phyloP scores from a whole-genome alignment of 2,888 invertebrate species.

The Parapristionchus giblindavisi region DNA sequence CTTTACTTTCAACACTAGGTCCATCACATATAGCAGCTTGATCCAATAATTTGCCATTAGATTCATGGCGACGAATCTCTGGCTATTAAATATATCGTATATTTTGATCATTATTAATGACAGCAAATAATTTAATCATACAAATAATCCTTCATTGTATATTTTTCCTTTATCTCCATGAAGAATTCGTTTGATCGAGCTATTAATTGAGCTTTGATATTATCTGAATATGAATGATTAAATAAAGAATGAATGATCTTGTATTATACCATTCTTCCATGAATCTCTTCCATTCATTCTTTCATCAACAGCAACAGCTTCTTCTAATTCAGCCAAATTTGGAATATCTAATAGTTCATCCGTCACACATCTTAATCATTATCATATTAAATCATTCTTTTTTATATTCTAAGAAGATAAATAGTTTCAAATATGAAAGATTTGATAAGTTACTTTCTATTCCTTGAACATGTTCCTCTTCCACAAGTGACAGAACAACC shows the following conservation, averaged over 20 bases:
- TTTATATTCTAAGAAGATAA: no score
- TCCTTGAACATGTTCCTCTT: slow-evolving; percentile 52
- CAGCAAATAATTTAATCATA: neutral
- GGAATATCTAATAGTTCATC: slow-evolving; percentile 58
- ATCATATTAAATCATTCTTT: no score
- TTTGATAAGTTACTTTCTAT: slow-evolving; percentile 41
- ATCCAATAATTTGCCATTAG: neutral
- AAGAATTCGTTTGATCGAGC: slow-evolving; percentile 34
- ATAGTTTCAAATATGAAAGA: no score
- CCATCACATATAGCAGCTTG: slow-evolving; percentile 53
- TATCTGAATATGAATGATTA: neutral
- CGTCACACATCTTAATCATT: slow-evolving; percentile 51
- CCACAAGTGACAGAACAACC: slow-evolving; percentile 57
- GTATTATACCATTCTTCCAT: neutral
- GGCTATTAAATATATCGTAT: slow-evolving; percentile 7
- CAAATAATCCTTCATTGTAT: slow-evolving; percentile 13
- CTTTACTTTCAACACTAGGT: slow-evolving; percentile 50
- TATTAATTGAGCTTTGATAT: slow-evolving; percentile 20
- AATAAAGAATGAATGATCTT: neutral
- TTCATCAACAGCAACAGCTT: slow-evolving; percentile 30
- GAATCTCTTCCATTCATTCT: neutral
- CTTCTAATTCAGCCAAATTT: slow-evolving; percentile 52
- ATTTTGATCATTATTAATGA: neutral
- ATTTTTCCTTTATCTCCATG: slow-evolving; percentile 14
- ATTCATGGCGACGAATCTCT: neutral